phyloP scores from a whole-genome alignment of 1,140 invertebrate species.

The Caenorhabditis brenneri region DNA sequence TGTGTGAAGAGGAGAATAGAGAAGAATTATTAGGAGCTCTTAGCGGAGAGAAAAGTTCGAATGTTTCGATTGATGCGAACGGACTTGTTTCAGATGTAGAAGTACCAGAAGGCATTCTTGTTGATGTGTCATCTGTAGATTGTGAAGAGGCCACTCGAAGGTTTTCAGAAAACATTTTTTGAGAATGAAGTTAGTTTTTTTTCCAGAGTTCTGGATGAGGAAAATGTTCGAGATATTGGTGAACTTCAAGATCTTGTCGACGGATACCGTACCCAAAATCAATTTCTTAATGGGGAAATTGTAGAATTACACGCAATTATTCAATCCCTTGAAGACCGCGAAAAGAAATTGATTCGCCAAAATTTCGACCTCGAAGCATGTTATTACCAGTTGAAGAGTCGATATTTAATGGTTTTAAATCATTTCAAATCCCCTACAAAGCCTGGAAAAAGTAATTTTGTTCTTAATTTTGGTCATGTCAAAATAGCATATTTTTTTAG shows the following conservation, averaged over 20 bases:
- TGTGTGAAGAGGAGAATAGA: slow-evolving; percentile 47
- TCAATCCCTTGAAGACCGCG: slow-evolving; percentile 45
- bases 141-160: slow-evolving; percentile 41
- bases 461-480: background rate
- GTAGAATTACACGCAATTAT: slow-evolving; percentile 44
- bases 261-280: slow-evolving; percentile 55
- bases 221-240: slow-evolving; percentile 48
- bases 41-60: background rate
- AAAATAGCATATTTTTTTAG: slow-evolving; percentile 21
- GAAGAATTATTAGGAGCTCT: slow-evolving; percentile 26
- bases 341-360: slow-evolving; percentile 42
- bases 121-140: slow-evolving; percentile 22
- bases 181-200: background rate
- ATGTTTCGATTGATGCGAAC: slow-evolving; percentile 5
- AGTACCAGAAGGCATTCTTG: slow-evolving; percentile 52
- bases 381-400: slow-evolving; percentile 58
- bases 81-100: slow-evolving; percentile 34
- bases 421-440: slow-evolving; percentile 59
- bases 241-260: slow-evolving; percentile 57
- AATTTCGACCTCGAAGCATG: slow-evolving; percentile 58
- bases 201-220: slow-evolving; percentile 36
- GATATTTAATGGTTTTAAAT: slow-evolving; percentile 59
- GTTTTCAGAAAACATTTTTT: background rate
- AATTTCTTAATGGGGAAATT: slow-evolving; percentile 56
- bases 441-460: slow-evolving; percentile 50